A percentile compares a stretch with the other conserved stretches of the same genome.
Evolutionary conservation across 2,113 vertebrate species (phyloP).

Genomic region (Nycticorax nycticorax): DNA sequence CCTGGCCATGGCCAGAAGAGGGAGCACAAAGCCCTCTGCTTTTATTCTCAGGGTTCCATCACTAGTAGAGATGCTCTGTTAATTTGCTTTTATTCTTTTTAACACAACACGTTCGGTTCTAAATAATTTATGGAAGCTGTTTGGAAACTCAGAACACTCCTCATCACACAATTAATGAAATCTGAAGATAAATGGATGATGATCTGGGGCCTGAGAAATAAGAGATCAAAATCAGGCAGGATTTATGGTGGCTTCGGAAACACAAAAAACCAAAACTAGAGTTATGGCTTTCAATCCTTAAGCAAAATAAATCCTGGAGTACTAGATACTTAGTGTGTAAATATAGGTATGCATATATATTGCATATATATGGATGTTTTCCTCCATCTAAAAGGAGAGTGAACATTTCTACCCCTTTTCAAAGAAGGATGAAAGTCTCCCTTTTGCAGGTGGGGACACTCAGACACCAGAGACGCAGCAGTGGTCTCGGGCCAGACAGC

Average conservation of each 20-base stretch:
- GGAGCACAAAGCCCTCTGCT: constrained; percentile 25
- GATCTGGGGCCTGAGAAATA: not conserved
- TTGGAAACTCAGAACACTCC: constrained; percentile 9
- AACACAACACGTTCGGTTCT: not conserved
- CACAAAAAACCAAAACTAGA: not conserved
- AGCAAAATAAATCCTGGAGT: not conserved
- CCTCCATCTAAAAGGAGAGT: not conserved
- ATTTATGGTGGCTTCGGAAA: constrained; percentile 8
- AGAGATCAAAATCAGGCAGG: not conserved
- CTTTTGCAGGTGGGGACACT: not conserved
- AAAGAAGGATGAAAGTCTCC: not conserved
- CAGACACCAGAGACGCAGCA: not conserved
- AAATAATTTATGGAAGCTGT: constrained; percentile 41
- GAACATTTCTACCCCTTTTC: not conserved
- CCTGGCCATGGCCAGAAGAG: not conserved
- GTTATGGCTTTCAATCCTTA: not conserved
- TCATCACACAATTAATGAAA: not conserved
- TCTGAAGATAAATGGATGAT: not conserved
- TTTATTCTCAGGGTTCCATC: not conserved
- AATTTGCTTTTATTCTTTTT: not conserved
- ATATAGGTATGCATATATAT: not conserved
- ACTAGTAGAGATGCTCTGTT: not conserved
- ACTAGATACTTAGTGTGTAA: not conserved
- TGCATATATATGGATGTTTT: not conserved
- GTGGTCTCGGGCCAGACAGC: not conserved